Base-by-base conservation (phyloP, 2,113 vertebrate species). In the Macroglossus sobrinus region DNA sequence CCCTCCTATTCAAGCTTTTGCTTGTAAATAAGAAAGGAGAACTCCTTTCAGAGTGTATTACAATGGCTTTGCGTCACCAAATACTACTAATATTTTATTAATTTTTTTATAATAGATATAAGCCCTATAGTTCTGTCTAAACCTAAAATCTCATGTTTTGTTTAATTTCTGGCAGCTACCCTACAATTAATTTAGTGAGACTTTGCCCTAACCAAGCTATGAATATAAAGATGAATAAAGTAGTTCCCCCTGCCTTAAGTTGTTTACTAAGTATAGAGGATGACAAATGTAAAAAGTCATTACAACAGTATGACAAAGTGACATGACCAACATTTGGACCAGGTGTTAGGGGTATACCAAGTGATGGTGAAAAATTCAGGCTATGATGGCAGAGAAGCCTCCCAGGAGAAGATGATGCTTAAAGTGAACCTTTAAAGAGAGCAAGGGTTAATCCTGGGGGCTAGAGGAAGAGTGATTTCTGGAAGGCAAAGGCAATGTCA, bases 221-320 rank as follows among this genome's bases (percentile, higher is more conserved):
- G 61, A 88, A 72, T 87, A 93, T 69, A 91, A 93, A 96, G 85
- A 92, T 88, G 71, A 92, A 68, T 66, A 33, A 89, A 93, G 38
- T n/a, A 38, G 28, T 38, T 55, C 38, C 21, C 74, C 80, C 57
- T 61, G 38, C 72, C 84, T 84, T 38, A n/a, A 35, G 78, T 87
- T 92, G 63, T 64, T 89, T 84, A 81, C 57, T 76, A 72, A 86
- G n/a, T n/a, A 69, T 68, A 76, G 71, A 84, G 63, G 40, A 72
- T 79, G 78, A 86, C 21, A 55, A 92, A 76, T 57, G 69, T 55
- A 75, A 45, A 92, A 89, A 78, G 86, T 96, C 93, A 50, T 94
- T 68, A n/a, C 16, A 84, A n/a, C 26, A 26, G 38, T 38, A 40
- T 63, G 50, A 84, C 35, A 80, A 38, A 33, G 43, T 30, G 78